A percentile compares a stretch with the other conserved stretches of the same genome.
These are phyloP conservation scores for Diarsia mendica DNA, from an alignment of 2,888 invertebrate species.

Conservation along the genomic window DNA sequence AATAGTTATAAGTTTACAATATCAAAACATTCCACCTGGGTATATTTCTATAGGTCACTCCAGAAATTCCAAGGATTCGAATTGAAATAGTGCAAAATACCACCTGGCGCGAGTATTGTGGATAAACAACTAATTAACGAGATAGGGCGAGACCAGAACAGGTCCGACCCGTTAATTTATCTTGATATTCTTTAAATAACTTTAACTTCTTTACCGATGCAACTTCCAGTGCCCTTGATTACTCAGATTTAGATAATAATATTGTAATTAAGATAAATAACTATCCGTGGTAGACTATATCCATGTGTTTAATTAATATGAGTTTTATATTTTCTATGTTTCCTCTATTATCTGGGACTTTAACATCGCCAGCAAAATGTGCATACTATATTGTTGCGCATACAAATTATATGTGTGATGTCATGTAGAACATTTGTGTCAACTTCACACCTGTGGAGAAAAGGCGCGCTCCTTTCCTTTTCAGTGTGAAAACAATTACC, in stretches of 20 bases:
- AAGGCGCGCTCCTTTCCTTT: constrained; percentile 24
- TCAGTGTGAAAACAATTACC: constrained; percentile 37
- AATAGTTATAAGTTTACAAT: no score
- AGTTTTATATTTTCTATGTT: no score
- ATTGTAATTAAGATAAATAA: background rate
- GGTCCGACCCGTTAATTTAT: constrained; percentile 47
- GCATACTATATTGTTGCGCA: no score
- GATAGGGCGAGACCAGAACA: constrained; percentile 32
- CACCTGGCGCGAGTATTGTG: constrained; percentile 27
- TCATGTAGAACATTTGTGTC: background rate
- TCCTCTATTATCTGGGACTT: no score
- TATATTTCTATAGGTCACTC: background rate
- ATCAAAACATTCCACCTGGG: no score
- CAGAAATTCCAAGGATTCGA: background rate
- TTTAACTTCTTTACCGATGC: constrained; percentile 4
- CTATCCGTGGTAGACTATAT: background rate
- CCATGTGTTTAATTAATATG: background rate
- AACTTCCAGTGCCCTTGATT: constrained; percentile 4
- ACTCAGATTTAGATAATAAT: constrained; percentile 8
- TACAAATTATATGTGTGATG: no score
- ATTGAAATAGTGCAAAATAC: constrained; percentile 11
- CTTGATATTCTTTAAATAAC: constrained; percentile 41
- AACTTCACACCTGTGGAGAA: background rate
- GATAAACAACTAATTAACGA: constrained; percentile 34
- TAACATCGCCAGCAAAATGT: no score